Evolutionary conservation across 1,140 invertebrate species (phyloP).

Genomic region (Drosophila bocqueti): DNA sequence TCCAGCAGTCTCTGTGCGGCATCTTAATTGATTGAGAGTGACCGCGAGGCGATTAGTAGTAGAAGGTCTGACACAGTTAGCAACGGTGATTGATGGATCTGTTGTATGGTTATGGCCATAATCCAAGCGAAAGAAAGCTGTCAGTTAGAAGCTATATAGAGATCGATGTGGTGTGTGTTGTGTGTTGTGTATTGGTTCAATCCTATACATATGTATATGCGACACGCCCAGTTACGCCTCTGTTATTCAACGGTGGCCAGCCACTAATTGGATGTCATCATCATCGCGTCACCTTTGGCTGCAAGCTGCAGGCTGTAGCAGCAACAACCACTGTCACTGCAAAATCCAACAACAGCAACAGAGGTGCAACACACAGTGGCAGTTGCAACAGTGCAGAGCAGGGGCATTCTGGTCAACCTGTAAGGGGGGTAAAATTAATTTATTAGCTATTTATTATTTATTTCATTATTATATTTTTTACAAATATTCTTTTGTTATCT

Average conservation of each 20-base stretch:
- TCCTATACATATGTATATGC: too few relatives aligned
- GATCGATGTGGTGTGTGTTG: neutral
- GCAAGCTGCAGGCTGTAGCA: slow-evolving; percentile 13
- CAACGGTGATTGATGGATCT: slow-evolving; percentile 41
- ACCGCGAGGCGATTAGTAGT: slow-evolving; percentile 49
- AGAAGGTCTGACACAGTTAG: slow-evolving; percentile 49
- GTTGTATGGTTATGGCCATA: neutral
- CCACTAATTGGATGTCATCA: slow-evolving; percentile 46
- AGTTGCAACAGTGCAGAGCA: neutral
- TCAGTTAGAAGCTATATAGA: neutral
- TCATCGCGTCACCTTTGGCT: slow-evolving; percentile 48
- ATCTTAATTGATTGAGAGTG: slow-evolving; percentile 48
- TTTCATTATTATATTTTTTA: neutral
- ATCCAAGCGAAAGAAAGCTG: slow-evolving; percentile 9
- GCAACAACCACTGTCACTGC: neutral
- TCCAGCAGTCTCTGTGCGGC: neutral
- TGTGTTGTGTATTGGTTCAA: neutral
- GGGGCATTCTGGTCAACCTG: neutral
- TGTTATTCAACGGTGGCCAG: slow-evolving; percentile 38
- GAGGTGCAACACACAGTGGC: slow-evolving; percentile 1
- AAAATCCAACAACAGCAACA: neutral
- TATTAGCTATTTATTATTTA: neutral
- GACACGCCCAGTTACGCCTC: slow-evolving; percentile 5
- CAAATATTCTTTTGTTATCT: too few relatives aligned
- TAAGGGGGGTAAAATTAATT: neutral